phyloP scores from a whole-genome alignment of 2,797 vertebrate species.

The Amblyraja radiata region DNA sequence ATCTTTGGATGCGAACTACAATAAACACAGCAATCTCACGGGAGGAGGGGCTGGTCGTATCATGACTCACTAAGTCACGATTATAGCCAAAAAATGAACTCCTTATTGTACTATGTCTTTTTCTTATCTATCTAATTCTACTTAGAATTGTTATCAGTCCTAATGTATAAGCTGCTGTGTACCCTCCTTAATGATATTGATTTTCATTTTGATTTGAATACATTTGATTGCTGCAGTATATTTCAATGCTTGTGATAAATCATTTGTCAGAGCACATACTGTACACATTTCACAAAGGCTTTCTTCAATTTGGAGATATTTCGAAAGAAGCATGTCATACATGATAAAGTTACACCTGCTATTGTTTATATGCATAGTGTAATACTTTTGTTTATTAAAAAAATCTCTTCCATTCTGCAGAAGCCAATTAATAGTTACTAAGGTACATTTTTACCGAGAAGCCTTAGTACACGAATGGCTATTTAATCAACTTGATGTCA shows the following conservation, averaged over 20 bases:
- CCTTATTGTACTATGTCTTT: not conserved
- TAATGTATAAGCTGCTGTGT: not conserved
- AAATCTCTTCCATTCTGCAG: not conserved
- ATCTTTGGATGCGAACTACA: not conserved
- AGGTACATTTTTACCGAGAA: not conserved
- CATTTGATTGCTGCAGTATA: not conserved
- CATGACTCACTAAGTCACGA: not conserved
- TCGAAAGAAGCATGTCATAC: not conserved
- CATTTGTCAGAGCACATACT: not conserved
- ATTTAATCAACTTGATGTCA: not conserved
- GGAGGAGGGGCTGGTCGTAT: not conserved
- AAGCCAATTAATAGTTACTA: not conserved
- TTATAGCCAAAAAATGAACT: not conserved
- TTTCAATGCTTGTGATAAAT: conserved; percentile 3
- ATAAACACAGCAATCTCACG: not conserved
- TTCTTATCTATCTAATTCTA: not conserved
- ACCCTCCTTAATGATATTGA: not conserved
- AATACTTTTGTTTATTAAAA: not conserved
- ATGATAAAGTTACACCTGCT: not conserved
- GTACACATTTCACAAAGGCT: not conserved
- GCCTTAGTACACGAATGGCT: not conserved
- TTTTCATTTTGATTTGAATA: not conserved
- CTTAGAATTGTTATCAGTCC: not conserved
- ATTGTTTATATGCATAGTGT: not conserved
- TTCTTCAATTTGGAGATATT: not conserved